A percentile compares a stretch with the other conserved stretches of the same genome.
Conservation (phyloP, 2,797 vertebrate genomes). For the Columba guinea region DNA sequence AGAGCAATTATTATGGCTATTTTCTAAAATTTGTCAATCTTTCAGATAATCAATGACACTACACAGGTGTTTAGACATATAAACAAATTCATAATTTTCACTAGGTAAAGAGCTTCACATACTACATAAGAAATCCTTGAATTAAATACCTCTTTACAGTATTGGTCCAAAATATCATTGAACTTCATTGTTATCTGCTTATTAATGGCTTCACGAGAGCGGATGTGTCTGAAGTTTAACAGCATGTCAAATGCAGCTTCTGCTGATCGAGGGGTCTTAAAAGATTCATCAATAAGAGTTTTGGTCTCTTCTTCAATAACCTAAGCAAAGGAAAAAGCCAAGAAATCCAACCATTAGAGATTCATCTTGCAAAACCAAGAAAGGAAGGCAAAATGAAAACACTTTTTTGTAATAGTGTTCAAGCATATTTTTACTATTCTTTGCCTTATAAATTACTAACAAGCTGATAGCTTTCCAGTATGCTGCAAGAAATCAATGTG, state of each 20-base stretch:
- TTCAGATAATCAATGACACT: background rate
- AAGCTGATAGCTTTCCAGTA: background rate
- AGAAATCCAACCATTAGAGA: background rate
- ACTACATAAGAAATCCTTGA: background rate
- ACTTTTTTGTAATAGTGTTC: background rate
- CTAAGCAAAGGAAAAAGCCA: constrained; percentile 67
- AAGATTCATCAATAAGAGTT: constrained; percentile 89
- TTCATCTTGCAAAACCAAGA: background rate
- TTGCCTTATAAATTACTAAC: background rate
- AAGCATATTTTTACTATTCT: background rate
- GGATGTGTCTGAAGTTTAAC: constrained; percentile 87
- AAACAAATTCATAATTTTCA: background rate
- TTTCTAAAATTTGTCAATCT: background rate
- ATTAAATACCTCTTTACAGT: constrained; percentile 88
- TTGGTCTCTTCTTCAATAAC: constrained; percentile 88
- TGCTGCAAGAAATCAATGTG: background rate
- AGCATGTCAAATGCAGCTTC: constrained; percentile 90
- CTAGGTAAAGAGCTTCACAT: background rate
- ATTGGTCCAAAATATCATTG: constrained; percentile 86
- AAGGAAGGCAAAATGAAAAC: background rate
- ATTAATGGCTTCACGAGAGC: constrained; percentile 83
- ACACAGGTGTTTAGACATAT: background rate
- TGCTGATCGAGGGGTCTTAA: constrained; percentile 89
- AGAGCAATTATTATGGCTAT: background rate
- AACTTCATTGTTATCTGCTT: constrained; percentile 91